Evolutionary conservation across 2,113 vertebrate species (phyloP), one percentile per base, ranked within the genome.

Genomic region (Cochlearius cochlearius): DNA sequence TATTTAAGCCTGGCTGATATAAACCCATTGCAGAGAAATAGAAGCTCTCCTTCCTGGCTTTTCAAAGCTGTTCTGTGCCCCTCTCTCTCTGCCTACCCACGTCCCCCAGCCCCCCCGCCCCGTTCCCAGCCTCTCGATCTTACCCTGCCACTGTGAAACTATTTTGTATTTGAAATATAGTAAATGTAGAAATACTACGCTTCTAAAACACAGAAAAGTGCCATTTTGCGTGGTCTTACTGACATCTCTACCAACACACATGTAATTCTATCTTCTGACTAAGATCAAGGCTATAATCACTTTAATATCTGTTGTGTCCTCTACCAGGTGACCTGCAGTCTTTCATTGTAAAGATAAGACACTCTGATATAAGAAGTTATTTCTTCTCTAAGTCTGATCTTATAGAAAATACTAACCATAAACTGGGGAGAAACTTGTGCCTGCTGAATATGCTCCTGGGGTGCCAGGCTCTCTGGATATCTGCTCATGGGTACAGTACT

Each of bases 1-100:
- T 95, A 94, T 90, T 97, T 94, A 95, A 95, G 92, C 83, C 87
- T 92, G 84, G 92, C 80, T 82, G 71, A 79, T 92, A 95, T 38
- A 92, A 94, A 92, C 66, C 86, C 84, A 62, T 69, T 69, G 94
- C 92, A 94, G 87, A 87, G 93, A 94, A 94, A 91, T 43, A 89
- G 91, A 88, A 95, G 80, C 92, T 92, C 80, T 84, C 62, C 71
- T 87, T 92, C 71, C 86, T 82, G 53, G 50, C 43, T 91, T 95
- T 94, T 96, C 79, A 74, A 93, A 91, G 89, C 69, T 2, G 2
- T 75, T 67, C 77, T 43, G 1, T 94, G 73, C 29, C 38, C 69
- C 34, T 8, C 60, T 74, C 64, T 71, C 66, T 77, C 62, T 80
- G 75, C 52, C 53, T 88, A 23, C 53, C 17, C 2, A 0, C 3